Base-by-base conservation (phyloP, 1,140 invertebrate genomes). In the Leptopilina clavipes region DNA sequence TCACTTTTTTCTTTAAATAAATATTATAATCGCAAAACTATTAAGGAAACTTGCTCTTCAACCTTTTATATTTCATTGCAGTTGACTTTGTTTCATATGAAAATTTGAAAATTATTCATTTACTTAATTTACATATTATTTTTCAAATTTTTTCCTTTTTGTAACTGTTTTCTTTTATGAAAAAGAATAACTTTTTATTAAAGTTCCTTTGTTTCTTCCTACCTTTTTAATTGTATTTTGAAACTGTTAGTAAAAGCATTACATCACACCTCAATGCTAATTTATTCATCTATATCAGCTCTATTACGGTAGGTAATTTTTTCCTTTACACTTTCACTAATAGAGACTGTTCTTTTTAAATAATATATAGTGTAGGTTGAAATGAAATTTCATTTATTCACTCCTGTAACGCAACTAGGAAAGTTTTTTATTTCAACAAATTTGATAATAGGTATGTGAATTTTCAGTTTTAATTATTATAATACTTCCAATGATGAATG, bases 11-110 rank as follows among this genome's bases (percentile, higher is more conserved):
- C 48, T 6, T 65, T 31, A 31, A 31, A 65, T 65, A 37, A 65
- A 65, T 31, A 65, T 65, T 65, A 65, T 19, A 65, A 65, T 78
- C 74, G 72, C 52, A 81, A 81, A 73, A 81, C 44, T 75, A 83
- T 54, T 70, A 73, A 78, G 75, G 52, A 81, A 54, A 31, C 14
- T 31, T n/a, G 14, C 6, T 52, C 44, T 45, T 3, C 44, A 45
- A 40, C 9, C 9, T 45, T 45, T 45, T 45, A 45, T 45, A 45
- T 52, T 17, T 52, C 7, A 17, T 17, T 17, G 14, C 6, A 3
- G n/a, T 52, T 52, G n/a, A 48, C 45, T 48, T 48, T 31, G 1
- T 31, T 31, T 40, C 1, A 31, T 0, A 48, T 14, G 3, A 9
- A 44, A 44, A 44, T 14, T 44, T 2, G 2, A 44, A 14, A 44